Evolutionary conservation across 2,797 vertebrate species (phyloP), one percentile per base, ranked within the genome.

Genomic region (Fistularia commersonii): DNA sequence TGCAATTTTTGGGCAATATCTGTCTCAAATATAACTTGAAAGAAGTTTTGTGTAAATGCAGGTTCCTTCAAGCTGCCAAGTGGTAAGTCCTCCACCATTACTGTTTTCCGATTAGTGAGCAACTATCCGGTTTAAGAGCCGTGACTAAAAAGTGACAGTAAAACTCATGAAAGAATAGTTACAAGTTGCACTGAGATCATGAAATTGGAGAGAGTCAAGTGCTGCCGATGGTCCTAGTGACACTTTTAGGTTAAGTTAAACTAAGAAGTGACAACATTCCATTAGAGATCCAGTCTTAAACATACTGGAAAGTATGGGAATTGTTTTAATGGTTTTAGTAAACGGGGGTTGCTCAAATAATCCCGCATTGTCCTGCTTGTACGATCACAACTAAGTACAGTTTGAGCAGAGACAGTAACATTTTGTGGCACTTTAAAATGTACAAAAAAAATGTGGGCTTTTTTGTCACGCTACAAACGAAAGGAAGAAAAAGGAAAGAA

Each of bases 51-150:
- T 51, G 13, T 54, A 61, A 12, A 48, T 46, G 35, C 32, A 33
- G 14, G 54, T 54, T 57, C 42, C 48, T 64, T 41, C 45, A 69
- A 57, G 59, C 61, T 56, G 56, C 48, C 61, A 58, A 51, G 39
- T 38, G 40, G 60, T 44, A 49, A 66, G 12, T 64, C 10, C 8
- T 59, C 45, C 44, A 44, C 37, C 48, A 40, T 56, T 32, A 41
- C 62, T 41, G 62, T 54, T 74, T 54, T 23, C 23, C 23, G 23
- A 23, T 23, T 23, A 23, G 4, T 23, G 23, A 23, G 23, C 23
- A 23, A 23, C 23, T 23, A 23, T 4, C 23, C 23, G 54, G 33
- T 40, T 39, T 48, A 41, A 48, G 2, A 66, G 48, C 49, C 52
- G 15, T 48, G 37, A 40, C 35, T 44, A 69, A 11, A 33, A 72